Evolutionary conservation across 23 tunicate genomes (phyloP).

Genomic region (Styela clava): DNA sequence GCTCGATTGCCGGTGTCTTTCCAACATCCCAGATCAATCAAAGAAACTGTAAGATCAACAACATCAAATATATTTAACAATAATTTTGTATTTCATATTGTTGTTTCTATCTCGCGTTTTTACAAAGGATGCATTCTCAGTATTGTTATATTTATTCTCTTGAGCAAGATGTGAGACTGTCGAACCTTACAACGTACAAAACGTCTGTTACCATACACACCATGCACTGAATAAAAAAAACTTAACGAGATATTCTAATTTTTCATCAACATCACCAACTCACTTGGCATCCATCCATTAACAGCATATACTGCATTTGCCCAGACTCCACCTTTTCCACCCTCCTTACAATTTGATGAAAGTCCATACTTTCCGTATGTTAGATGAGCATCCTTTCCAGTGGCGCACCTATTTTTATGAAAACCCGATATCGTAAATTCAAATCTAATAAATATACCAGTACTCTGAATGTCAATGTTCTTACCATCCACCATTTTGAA

Average conservation of each 20-base stretch:
- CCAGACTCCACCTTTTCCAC: slow-evolving; percentile 13
- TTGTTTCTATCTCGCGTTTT: too few relatives aligned
- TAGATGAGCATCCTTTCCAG: slow-evolving; percentile 1
- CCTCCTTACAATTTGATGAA: not conserved
- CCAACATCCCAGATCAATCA: slow-evolving; percentile 22
- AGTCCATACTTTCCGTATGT: slow-evolving; percentile 13
- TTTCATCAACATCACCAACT: too few relatives aligned
- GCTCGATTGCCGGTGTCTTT: slow-evolving; percentile 18
- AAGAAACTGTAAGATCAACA: not conserved
- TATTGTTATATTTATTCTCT: too few relatives aligned
- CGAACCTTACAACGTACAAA: too few relatives aligned
- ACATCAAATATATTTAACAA: too few relatives aligned
- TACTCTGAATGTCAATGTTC: not conserved
- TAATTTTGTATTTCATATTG: too few relatives aligned
- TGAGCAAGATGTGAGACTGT: too few relatives aligned
- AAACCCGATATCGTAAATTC: too few relatives aligned
- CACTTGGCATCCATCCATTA: not conserved
- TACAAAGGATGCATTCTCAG: too few relatives aligned
- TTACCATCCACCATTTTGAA: not conserved
- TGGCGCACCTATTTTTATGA: slow-evolving; percentile 16
- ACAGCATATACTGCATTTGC: slow-evolving; percentile 18
- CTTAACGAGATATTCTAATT: too few relatives aligned
- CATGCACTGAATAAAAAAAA: too few relatives aligned
- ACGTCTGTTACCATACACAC: too few relatives aligned
- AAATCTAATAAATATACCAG: not conserved